A percentile compares a stretch with the other conserved stretches of the same genome.
phyloP scores from a whole-genome alignment of 2,113 vertebrate genomes.

The Microtus montanus region DNA sequence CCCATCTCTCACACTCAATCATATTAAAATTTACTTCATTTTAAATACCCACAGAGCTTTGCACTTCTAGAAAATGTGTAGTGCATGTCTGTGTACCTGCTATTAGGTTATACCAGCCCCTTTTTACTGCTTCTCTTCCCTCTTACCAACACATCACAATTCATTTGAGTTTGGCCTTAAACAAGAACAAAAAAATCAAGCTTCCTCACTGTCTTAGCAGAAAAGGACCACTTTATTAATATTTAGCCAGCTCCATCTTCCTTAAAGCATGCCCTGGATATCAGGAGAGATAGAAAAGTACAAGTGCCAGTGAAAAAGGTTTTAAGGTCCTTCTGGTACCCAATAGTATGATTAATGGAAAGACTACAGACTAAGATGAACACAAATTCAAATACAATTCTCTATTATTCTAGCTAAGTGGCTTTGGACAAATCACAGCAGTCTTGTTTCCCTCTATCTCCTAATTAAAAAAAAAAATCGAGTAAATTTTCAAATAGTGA shows the following conservation, averaged over 20 bases:
- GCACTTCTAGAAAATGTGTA: background rate
- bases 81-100: background rate
- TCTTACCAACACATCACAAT: background rate
- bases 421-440: background rate
- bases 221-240: background rate
- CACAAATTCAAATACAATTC: background rate
- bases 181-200: background rate
- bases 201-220: background rate
- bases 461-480: background rate
- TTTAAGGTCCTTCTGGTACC: background rate
- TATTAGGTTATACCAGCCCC: too few relatives aligned
- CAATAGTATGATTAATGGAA: background rate
- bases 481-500: background rate
- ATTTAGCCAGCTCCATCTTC: background rate
- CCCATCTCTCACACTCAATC: background rate
- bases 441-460: background rate
- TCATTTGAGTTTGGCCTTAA: conserved; percentile 5
- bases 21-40: background rate
- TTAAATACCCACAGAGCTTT: too few relatives aligned
- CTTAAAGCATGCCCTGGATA: background rate
- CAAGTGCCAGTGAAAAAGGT: background rate
- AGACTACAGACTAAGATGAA: background rate
- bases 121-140: background rate
- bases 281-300: background rate
- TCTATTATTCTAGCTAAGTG: background rate